phyloP scores from a whole-genome alignment of 2,888 invertebrate species.

The Microplitis manilae region DNA sequence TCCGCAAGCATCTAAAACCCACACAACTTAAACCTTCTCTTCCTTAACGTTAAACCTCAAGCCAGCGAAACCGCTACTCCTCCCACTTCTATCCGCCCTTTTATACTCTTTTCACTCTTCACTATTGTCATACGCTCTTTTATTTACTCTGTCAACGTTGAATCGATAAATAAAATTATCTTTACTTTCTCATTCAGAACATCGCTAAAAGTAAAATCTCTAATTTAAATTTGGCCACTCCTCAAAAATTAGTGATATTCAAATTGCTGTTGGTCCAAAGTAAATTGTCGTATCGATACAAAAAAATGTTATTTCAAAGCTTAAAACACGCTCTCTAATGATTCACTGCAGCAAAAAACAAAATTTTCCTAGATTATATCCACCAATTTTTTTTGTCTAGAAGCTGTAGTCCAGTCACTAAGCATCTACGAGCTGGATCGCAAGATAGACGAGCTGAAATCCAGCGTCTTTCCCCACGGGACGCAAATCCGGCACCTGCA shows the following conservation, averaged over 20 bases:
- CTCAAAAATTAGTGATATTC: too few species aligned
- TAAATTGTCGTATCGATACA: too few species aligned
- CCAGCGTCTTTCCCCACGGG: slow-evolving; percentile 82
- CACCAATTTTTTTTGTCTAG: slow-evolving; percentile 49
- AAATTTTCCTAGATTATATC: too few species aligned
- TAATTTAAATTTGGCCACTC: too few species aligned
- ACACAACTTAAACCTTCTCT: neutral
- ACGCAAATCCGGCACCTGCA: slow-evolving; percentile 82
- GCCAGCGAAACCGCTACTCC: neutral
- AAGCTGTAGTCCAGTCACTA: slow-evolving; percentile 81
- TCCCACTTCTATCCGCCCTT: neutral
- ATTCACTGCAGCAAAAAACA: too few species aligned
- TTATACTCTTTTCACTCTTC: neutral
- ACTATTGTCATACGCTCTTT: too few species aligned
- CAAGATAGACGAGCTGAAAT: slow-evolving; percentile 82
- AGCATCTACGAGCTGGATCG: slow-evolving; percentile 92
- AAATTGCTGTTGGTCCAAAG: too few species aligned
- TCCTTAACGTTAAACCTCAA: neutral
- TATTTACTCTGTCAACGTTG: neutral
- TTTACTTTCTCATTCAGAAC: too few species aligned
- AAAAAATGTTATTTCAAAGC: too few species aligned
- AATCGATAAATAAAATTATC: neutral
- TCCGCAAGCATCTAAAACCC: neutral
- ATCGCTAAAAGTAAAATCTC: too few species aligned
- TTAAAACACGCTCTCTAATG: too few species aligned